Evolutionary conservation across 2,888 invertebrate species (phyloP).

Genomic region (Drosophila nigritarsus): DNA sequence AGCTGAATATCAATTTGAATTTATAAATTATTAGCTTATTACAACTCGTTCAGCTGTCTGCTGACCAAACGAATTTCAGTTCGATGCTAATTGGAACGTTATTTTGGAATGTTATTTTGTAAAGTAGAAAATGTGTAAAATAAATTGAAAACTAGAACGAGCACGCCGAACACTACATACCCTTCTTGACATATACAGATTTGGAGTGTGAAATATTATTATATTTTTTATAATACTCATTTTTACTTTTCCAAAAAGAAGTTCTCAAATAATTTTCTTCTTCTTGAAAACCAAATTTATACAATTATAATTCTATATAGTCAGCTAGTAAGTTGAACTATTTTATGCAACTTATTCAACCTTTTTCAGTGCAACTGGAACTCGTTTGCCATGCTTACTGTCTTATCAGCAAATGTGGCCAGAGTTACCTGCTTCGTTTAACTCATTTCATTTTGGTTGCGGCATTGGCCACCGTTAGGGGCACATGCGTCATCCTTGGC

Average conservation of each 20-base stretch:
- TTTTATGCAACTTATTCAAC: too few species aligned
- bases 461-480: slow-evolving; percentile 40
- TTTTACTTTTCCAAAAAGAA: not conserved
- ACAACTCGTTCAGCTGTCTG: slow-evolving; percentile 68
- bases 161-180: not conserved
- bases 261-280: not conserved
- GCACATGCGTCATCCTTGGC: slow-evolving; percentile 76
- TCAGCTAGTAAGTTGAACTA: not conserved
- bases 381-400: slow-evolving; percentile 4
- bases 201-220: not conserved
- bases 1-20: slow-evolving; percentile 71
- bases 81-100: slow-evolving; percentile 56
- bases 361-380: not conserved
- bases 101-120: not conserved
- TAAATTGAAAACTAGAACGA: not conserved
- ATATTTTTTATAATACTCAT: not conserved
- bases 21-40: slow-evolving; percentile 80
- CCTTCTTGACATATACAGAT: not conserved
- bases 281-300: fast-evolving
- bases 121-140: not conserved
- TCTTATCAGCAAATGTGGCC: slow-evolving; percentile 55
- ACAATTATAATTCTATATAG: not conserved
- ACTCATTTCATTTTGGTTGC: slow-evolving; percentile 72
- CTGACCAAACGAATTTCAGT: slow-evolving; percentile 24
- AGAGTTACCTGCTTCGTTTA: slow-evolving; percentile 71